phyloP scores from a whole-genome alignment of 2,888 invertebrate genomes.

The Cepaea hortensis region DNA sequence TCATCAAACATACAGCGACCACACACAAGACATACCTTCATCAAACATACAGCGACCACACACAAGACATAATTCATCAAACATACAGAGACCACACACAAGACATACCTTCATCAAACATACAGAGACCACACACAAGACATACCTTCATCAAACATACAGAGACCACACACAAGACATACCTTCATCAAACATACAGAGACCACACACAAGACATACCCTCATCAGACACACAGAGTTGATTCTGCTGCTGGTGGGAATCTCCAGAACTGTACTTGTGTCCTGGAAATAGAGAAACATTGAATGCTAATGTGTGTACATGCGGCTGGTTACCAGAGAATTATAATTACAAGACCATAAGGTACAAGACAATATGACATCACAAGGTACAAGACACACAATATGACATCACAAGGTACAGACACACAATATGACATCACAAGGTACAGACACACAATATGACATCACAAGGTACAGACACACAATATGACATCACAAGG shows the following conservation, averaged over 20 bases:
- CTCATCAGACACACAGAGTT: slow-evolving; percentile 84
- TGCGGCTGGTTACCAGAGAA: neutral
- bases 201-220: slow-evolving; percentile 71
- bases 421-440: no score
- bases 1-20: neutral
- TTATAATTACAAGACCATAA: no score
- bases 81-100: neutral
- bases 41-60: no score
- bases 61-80: neutral
- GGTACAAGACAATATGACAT: no score
- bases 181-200: neutral
- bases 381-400: no score
- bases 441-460: no score
- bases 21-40: neutral
- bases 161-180: neutral
- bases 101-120: neutral
- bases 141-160: neutral
- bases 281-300: slow-evolving; percentile 66
- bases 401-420: no score
- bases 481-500: no score
- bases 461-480: no score
- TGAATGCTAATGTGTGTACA: no score
- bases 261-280: slow-evolving; percentile 84
- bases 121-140: neutral
- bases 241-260: slow-evolving; percentile 84